Evolutionary conservation across 1,140 invertebrate genomes (phyloP), one percentile per base, ranked within the genome.

Genomic region (Bathynomus jamesi): DNA sequence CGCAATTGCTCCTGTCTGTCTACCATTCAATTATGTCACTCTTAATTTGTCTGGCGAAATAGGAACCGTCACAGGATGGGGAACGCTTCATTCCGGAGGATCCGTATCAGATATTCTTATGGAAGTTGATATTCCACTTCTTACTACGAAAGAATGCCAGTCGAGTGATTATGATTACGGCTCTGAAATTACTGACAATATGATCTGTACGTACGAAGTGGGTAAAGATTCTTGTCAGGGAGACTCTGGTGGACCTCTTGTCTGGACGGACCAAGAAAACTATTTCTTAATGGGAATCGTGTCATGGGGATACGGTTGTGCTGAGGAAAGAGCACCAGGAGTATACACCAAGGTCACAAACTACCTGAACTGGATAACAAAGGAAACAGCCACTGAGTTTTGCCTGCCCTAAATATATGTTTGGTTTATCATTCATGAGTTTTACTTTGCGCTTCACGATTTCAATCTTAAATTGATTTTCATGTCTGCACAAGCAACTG

Each of bases 31-130:
- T 73, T 86, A 83, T 72, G n/a, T 28, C n/a, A n/a, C n/a, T 67
- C 87, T 86, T 75, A n/a, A n/a, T n/a, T n/a, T n/a, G n/a, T 79
- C 79, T 0, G 84, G 82, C 25, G 74, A 85, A 67, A 81, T 86
- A n/a, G 90, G 83, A 0, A 83, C 86, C 0, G 88, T 89, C 2
- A 86, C 87, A 28, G 91, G 91, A 7, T 93, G 91, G 91, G 91
- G 91, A 25, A 84, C 85, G 3, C 82, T 83, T 0, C 82, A 84
- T 13, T 89, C 91, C 81, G 85, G 85, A 61, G 85, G 86, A 29
- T 84, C 86, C 0, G 81, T 86, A 3, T 86, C 86, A 0, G 82
- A 82, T 28, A 84, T 82, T 65, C 79, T 90, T 24, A 80, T 84
- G 2, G 86, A 87, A 79, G 87, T 87, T 4, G 81, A 82, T 67